Conservation (phyloP, 2,113 vertebrate genomes). For the human region GRCh38 chr17:58415001-58415500, state of each 20-base stretch:
- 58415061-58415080: neutral
- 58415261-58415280: slow-evolving; percentile 39
- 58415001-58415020: neutral
- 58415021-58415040: slow-evolving; percentile 26
- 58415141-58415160: slow-evolving; percentile 17
- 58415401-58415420: slow-evolving; percentile 90
- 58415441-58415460: slow-evolving; percentile 90
- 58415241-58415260: slow-evolving; percentile 4
- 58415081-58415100: neutral
- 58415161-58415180: slow-evolving; percentile 38
- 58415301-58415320: neutral
- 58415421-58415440: slow-evolving; percentile 92
- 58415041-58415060: slow-evolving; percentile 31
- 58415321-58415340: slow-evolving; percentile 97
- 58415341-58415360: slow-evolving; percentile 91
- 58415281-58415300: slow-evolving; percentile 65
- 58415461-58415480: slow-evolving; percentile 87
- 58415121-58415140: slow-evolving; percentile 18
- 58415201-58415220: neutral
- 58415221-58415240: neutral
- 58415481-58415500: slow-evolving; percentile 88
- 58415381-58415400: slow-evolving; percentile 90
- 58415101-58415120: slow-evolving; percentile 46
- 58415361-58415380: slow-evolving; percentile 93
- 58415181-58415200: slow-evolving; percentile 16